A percentile compares a stretch with the other conserved stretches of the same genome.
Conservation (phyloP, 2,888 invertebrate genomes). For the Diplazon laetatorius region DNA sequence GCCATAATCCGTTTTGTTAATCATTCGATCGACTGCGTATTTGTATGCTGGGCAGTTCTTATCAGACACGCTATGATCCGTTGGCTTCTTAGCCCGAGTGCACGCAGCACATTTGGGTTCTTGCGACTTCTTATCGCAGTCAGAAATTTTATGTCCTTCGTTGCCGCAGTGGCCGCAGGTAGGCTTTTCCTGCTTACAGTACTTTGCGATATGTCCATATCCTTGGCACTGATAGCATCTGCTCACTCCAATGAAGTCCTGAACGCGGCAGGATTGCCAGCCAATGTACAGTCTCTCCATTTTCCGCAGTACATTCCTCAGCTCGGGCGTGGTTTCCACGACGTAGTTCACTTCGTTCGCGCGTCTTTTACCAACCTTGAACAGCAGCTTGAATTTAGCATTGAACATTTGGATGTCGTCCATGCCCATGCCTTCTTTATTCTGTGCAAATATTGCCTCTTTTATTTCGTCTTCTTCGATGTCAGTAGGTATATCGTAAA, state of each 20-base stretch:
- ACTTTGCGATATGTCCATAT: slow-evolving; percentile 3
- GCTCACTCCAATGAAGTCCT: slow-evolving; percentile 15
- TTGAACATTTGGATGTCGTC: too few species aligned
- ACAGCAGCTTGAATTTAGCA: too few species aligned
- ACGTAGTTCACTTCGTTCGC: slow-evolving; percentile 41
- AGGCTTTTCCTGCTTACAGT: not conserved
- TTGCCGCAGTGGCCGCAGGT: not conserved
- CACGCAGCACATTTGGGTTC: not conserved
- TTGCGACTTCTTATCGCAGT: not conserved
- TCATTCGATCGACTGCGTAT: not conserved
- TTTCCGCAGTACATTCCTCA: slow-evolving; percentile 30
- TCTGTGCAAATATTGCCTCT: slow-evolving; percentile 13
- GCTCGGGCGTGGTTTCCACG: slow-evolving; percentile 24
- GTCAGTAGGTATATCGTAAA: slow-evolving; percentile 35
- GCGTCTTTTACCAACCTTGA: slow-evolving; percentile 10
- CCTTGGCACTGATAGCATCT: slow-evolving; percentile 24
- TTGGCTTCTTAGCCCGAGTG: not conserved
- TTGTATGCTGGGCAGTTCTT: slow-evolving; percentile 8
- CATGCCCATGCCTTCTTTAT: slow-evolving; percentile 7
- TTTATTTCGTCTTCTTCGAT: not conserved
- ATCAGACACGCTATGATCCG: not conserved
- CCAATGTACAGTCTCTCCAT: slow-evolving; percentile 20
- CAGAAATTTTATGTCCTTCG: not conserved
- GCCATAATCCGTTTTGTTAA: slow-evolving; percentile 9
- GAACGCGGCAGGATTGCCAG: slow-evolving; percentile 26